A percentile compares a stretch with the other conserved stretches of the same genome.
Conservation (phyloP, 1,140 invertebrate genomes). For the Lepidotrigona ventralis region DNA sequence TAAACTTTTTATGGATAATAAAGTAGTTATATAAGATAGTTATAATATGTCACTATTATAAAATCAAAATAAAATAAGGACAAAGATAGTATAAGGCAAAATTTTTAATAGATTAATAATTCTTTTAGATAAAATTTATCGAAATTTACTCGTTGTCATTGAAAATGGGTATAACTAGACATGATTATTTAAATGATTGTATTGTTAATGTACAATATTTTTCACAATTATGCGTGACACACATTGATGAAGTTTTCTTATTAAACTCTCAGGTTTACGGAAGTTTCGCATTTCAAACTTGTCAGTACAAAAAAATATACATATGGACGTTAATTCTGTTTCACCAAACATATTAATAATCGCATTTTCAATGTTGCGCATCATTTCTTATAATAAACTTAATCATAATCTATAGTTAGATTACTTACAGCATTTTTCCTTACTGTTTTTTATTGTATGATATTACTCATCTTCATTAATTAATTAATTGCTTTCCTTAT, state of each 20-base stretch:
- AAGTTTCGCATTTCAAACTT: slow-evolving; percentile 28
- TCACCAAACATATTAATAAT: slow-evolving; percentile 4
- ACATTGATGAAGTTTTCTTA: slow-evolving; percentile 8
- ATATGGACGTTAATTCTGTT: background rate
- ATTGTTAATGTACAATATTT: background rate
- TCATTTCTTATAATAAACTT: slow-evolving; percentile 28
- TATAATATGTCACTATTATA: background rate
- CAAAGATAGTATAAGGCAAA: background rate
- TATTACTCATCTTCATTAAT: slow-evolving; percentile 6
- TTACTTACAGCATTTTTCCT: slow-evolving; percentile 40
- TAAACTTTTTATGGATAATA: background rate
- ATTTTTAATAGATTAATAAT: background rate
- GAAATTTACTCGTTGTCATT: slow-evolving; percentile 41
- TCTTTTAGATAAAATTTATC: slow-evolving; percentile 2
- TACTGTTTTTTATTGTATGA: slow-evolving; percentile 19
- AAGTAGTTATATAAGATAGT: background rate
- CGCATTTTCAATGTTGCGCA: slow-evolving; percentile 15
- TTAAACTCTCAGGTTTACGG: slow-evolving; percentile 72
- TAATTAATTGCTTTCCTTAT: slow-evolving; percentile 56
- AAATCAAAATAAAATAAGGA: background rate
- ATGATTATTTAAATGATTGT: background rate
- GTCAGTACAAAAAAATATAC: background rate
- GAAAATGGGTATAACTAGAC: slow-evolving; percentile 13
- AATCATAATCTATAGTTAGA: slow-evolving; percentile 23
- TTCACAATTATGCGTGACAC: background rate